Base-by-base conservation (phyloP, 2,888 invertebrate genomes). In the Subacronicta megacephala region DNA sequence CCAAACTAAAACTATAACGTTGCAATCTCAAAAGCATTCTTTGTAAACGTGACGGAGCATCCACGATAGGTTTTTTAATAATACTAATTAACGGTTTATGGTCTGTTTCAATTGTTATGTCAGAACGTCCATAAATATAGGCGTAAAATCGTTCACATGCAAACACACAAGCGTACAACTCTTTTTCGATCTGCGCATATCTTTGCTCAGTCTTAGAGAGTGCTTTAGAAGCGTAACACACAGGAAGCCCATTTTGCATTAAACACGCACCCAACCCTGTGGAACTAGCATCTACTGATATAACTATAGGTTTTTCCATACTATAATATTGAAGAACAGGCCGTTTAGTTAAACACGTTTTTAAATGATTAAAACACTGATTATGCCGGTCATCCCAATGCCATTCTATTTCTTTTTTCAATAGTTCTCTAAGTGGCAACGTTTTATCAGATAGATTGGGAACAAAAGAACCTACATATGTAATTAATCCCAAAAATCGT, bases 391-490 rank as follows among this genome's bases (percentile, higher is more conserved):
- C 44, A 7, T 56, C 40, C 75, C 72, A 75, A 18, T 68, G 66
- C 70, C 70, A 75, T 23, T 38, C 66, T 7, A 58, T 47, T 17
- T 70, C 51, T 43, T 75, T 70, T 45, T 61, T 62, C 23, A 72
- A 58, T 16, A 77, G 42, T 33, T 75, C 61, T 18, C 74, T 50
- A 6, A 75, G 36, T 3, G 18, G 13, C 1, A 10, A 12, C 0
- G 72, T 75, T 51, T 62, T 59, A n/a, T 67, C 66, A 7, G 75
- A 75, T 2, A 77, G 52, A 33, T 72, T 71, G 0, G 64, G 63
- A 36, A 75, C 66, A 35, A 74, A 75, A 17, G 42, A 65, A 16
- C 65, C 47, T 12, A 75, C 61, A 44, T 78, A 78, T 0, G 67
- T 76, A 1, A 72, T 58, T 3, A 78, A 1, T 2, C 74, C 75